These are phyloP conservation scores for Apaloderma vittatum DNA, from an alignment of 2,113 vertebrate genomes.

Conservation along the genomic window DNA sequence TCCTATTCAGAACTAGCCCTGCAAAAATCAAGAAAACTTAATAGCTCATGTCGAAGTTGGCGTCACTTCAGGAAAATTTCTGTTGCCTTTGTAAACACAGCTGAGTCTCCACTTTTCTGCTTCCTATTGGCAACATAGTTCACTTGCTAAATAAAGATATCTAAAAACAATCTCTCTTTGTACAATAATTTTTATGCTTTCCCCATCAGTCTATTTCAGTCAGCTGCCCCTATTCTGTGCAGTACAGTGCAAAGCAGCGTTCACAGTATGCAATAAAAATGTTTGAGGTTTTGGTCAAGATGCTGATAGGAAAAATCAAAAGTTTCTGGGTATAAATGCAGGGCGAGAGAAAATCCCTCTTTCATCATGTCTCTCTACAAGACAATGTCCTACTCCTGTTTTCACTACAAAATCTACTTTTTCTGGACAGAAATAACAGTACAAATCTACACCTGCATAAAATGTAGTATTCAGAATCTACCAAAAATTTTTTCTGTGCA, in stretches of 20 bases:
- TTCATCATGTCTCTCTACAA: not conserved
- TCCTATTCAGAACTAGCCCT: not conserved
- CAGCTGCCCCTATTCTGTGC: not conserved
- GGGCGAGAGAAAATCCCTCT: not conserved
- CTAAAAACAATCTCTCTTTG: slow-evolving; percentile 57
- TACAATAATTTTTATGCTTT: slow-evolving; percentile 33
- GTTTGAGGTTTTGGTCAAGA: not conserved
- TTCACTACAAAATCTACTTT: not conserved
- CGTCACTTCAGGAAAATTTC: slow-evolving; percentile 55
- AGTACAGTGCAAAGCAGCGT: not conserved
- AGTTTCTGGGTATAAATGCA: not conserved
- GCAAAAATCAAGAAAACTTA: slow-evolving; percentile 40
- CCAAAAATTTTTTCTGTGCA: not conserved
- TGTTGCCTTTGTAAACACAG: slow-evolving; percentile 70
- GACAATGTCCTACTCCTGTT: not conserved
- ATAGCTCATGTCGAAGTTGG: slow-evolving; percentile 46
- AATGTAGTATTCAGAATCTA: not conserved
- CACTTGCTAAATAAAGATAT: slow-evolving; percentile 62
- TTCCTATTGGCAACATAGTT: slow-evolving; percentile 45
- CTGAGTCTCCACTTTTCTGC: slow-evolving; percentile 46
- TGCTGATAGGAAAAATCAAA: not conserved
- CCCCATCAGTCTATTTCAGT: not conserved
- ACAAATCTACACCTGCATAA: not conserved
- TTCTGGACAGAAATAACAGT: not conserved
- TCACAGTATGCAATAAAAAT: not conserved